phyloP scores from a whole-genome alignment of 2,888 invertebrate genomes.

The Leucoma salicis region DNA sequence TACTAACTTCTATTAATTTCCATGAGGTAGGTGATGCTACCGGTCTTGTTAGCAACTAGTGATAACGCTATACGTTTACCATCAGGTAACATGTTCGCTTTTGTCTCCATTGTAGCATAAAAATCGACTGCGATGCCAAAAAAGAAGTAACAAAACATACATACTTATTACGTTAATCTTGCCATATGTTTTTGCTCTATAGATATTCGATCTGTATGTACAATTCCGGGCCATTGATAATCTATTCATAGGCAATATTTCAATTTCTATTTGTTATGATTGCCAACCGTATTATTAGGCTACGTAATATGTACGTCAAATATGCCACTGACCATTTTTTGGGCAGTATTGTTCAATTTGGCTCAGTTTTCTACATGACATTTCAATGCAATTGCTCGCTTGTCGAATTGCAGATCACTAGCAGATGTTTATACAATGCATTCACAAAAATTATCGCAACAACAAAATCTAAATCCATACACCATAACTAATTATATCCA shows the following conservation, averaged over 20 bases:
- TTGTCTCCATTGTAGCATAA: too few species aligned
- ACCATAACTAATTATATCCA: conserved; percentile 82
- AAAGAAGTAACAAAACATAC: too few species aligned
- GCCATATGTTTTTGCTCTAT: too few species aligned
- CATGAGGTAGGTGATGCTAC: not conserved
- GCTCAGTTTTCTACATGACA: conserved; percentile 78
- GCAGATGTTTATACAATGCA: conserved; percentile 74
- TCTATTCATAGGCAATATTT: conserved; percentile 13
- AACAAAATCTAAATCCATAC: conserved; percentile 80
- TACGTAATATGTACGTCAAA: conserved; percentile 22
- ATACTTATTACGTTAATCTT: too few species aligned
- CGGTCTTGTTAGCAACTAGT: too few species aligned
- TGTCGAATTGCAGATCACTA: conserved; percentile 70
- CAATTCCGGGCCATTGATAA: conserved; percentile 14
- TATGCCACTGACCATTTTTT: conserved; percentile 68
- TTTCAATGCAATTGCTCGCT: conserved; percentile 67
- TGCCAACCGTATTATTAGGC: conserved; percentile 25
- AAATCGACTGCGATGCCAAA: too few species aligned
- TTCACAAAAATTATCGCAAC: conserved; percentile 78
- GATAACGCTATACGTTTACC: too few species aligned
- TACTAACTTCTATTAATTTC: not conserved
- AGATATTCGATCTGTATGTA: conserved; percentile 3
- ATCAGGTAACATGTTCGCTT: too few species aligned
- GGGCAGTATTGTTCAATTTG: conserved; percentile 57
- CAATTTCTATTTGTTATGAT: conserved; percentile 26